Evolutionary conservation across 1,140 invertebrate species (phyloP), one percentile per base, ranked within the genome.

Genomic region (Calosoma granatense): DNA sequence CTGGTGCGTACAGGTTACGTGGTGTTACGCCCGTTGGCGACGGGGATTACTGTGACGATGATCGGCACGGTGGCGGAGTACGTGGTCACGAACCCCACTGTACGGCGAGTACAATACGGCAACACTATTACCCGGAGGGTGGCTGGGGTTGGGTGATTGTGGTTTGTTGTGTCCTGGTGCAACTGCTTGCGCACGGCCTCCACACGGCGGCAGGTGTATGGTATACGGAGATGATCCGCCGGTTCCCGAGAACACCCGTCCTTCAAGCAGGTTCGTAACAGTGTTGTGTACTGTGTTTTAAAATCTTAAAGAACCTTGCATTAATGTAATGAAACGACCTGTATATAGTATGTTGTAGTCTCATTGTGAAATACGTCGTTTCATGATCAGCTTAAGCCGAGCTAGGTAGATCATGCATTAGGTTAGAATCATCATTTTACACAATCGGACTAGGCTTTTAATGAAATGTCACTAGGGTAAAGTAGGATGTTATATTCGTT

Each of bases 51-150:
- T 19, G 19, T 14, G 20, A 22, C 2, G 20, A 53, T 53, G 20
- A 53, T 22, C 19, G 19, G 4, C 51, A 53, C 23, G 14, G 11
- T 2, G 17, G 11, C 12, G 12, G 11, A 4, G 17, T 9, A 2
- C 20, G 51, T 51, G n/a, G n/a, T n/a, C n/a, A 51, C 6, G 20
- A 47, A 47, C 6, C 41, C 17, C 41, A 47, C 17, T 23, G 39
- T 43, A 22, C 41, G 17, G 23, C 54, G 9, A 39, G 22, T 17
- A 81, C 80, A 1, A 69, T 82, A 2, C 76, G 74, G 22, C 77
- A 81, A 61, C 81, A 85, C 58, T 84, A 83, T 62, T 85, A 84
- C 58, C 82, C 82, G 0, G 83, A 85, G 61, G 81, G 81, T 20
- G 81, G 81, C 0, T 85, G 83, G 83, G 82, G 83, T 1, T 85